Base-by-base conservation (phyloP, 2,888 invertebrate species). In the Phyllotreta striolata region DNA sequence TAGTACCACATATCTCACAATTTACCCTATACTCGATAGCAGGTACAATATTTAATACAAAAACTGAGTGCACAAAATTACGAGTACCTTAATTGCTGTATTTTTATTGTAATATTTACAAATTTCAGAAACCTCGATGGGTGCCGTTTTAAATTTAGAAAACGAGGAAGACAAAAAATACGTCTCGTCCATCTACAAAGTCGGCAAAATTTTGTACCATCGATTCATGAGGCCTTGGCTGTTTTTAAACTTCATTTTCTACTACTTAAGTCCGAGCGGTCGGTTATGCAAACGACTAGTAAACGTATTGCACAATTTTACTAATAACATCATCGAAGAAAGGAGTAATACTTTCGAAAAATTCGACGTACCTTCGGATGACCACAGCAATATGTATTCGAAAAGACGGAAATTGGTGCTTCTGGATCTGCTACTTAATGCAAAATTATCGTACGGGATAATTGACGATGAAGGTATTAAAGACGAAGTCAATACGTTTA, bases 401-500 rank as follows among this genome's bases (percentile, higher is more conserved):
- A 66, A 64, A 47, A 78, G 83, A 74, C 85, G 83, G 65, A 84
- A 84, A 35, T 52, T 72, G 41, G 73, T 74, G n/a, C 69, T 77
- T 66, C 54, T 77, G 37, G 76, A 77, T 69, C 56, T 77, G 34
- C 41, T 77, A 6, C 55, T 77, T n/a, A 69, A 72, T 46, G 74
- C 70, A 0, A 70, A 74, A 59, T 24, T 68, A 14, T 60, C 61
- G 3, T 67, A 70, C 9, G 73, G 69, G 5, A 43, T 66, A 24
- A 75, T 77, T 44, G 73, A 76, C 55, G 64, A 72, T 44, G 64
- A 72, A 55, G 87, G 86, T 1, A 85, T 88, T 0, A 83, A 85
- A 68, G 87, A 87, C 73, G 87, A 87, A 80, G 87, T 88, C 1
- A 86, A 87, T 65, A 87, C 87, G 0, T 87, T 88, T 62, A 86